Base-by-base conservation (phyloP, 2,888 invertebrate genomes). In the Latrodectus hesperus region DNA sequence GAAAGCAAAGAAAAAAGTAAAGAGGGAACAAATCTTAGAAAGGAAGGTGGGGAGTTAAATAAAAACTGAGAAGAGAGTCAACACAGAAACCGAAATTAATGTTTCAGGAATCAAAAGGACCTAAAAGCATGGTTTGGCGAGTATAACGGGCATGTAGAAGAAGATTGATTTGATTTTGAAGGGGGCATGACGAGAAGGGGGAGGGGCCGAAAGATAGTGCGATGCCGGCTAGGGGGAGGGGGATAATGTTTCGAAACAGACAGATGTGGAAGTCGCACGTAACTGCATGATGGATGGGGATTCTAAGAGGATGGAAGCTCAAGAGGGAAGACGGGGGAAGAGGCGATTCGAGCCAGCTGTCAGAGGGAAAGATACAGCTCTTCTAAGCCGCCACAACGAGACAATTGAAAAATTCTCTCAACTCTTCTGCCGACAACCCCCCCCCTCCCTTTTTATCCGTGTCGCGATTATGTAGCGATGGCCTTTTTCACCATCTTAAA, bases 231-330 rank as follows among this genome's bases (percentile, higher is more conserved):
- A 64, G 64, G 71, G 64, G 60, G 53, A 73, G 60, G 73, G 74
- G 74, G 73, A 84, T 79, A 79, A 79, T 84, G 78, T 83, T 83
- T 83, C 78, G 78, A 74, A 84, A 84, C 84, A 84, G 84, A 84
- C 84, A 84, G 84, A 84, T 84, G 84, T 84, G 79, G 84, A 84
- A 84, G 84, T 84, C 84, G 84, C 84, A 84, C 84, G 84, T 84
- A 84, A 84, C 79, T 74, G 84, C 84, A 79, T 84, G 84, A 84
- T 84, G 78, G 84, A 84, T 84, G 84, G 74, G 74, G 79, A 79
- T 79, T 84, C 79, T 78, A 79, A 79, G 84, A 79, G 79, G 79
- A 26, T 67, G 81, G 73, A 55, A 68, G 83, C 83, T 83, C 76
- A 76, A 83, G 75, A 76, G 82, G 80, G 71, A 64, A 51, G 72